Conservation (phyloP, 1,140 invertebrate species). For the Cyrtorhinus lividipennis region DNA sequence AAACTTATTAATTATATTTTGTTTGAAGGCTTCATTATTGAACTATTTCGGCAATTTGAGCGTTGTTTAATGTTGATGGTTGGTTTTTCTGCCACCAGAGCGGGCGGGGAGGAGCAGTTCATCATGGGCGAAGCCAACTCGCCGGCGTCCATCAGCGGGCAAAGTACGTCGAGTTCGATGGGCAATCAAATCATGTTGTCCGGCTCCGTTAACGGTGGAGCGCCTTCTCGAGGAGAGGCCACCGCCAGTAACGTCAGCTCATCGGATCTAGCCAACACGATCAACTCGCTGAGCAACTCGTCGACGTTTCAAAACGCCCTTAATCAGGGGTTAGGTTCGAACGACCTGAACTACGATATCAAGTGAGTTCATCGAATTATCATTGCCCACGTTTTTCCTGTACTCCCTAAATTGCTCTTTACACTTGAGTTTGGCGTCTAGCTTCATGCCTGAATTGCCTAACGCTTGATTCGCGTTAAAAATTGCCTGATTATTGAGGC, state of each 20-base stretch:
- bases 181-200: neutral
- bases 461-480: too few species aligned
- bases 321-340: slow-evolving; percentile 23
- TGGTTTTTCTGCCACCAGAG: too few species aligned
- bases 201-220: neutral
- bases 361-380: too few species aligned
- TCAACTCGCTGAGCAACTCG: slow-evolving; percentile 21
- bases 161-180: neutral
- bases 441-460: too few species aligned
- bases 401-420: too few species aligned
- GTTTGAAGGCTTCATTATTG: too few species aligned
- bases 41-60: too few species aligned
- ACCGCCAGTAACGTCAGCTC: slow-evolving; percentile 23
- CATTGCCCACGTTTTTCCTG: too few species aligned
- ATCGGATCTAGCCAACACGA: slow-evolving; percentile 28
- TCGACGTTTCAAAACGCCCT: slow-evolving; percentile 29
- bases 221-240: slow-evolving; percentile 17
- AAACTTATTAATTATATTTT: too few species aligned
- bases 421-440: too few species aligned
- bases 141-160: neutral
- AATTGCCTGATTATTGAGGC: too few species aligned
- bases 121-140: neutral
- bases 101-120: neutral
- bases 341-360: slow-evolving; percentile 27
- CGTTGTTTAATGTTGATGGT: too few species aligned